Evolutionary conservation across 2,888 invertebrate genomes (phyloP).

Genomic region (Drosophila pullipes): DNA sequence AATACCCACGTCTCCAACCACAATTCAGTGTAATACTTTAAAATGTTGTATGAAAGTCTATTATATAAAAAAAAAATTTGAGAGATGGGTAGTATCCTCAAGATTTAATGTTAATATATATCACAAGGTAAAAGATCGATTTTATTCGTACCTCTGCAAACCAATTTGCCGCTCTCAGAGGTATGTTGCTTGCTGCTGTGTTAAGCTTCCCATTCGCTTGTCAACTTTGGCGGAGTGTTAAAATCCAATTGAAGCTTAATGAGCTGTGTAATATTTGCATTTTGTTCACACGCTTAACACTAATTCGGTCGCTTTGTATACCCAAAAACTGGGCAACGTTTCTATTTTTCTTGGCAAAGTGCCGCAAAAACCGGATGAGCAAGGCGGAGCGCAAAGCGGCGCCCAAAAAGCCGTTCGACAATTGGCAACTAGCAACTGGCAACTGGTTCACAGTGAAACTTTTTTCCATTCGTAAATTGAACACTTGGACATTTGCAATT

Average conservation of each 20-base stretch:
- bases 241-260: constrained; percentile 71
- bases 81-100: too few relatives aligned
- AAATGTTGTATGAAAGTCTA: background rate
- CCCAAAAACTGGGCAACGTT: constrained; percentile 46
- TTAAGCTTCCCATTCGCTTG: constrained; percentile 25
- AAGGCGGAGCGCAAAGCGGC: constrained; percentile 1
- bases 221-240: constrained; percentile 47
- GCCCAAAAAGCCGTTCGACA: constrained; percentile 6
- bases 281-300: constrained; percentile 71
- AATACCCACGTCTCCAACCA: background rate
- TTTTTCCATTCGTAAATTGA: constrained; percentile 7
- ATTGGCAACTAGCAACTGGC: constrained; percentile 19
- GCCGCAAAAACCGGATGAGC: constrained; percentile 45
- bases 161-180: background rate
- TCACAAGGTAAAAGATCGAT: background rate
- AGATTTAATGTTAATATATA: background rate
- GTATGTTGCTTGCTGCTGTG: background rate
- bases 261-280: constrained; percentile 80
- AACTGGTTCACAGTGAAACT: constrained; percentile 22
- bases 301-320: constrained; percentile 52
- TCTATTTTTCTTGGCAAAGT: constrained; percentile 68
- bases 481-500: constrained; percentile 40
- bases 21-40: background rate
- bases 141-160: background rate
- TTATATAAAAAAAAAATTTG: too few relatives aligned